Percentiles rank a stretch among this genome's conserved stretches.
These are phyloP conservation scores for Megaceryle maxima DNA, from an alignment of 2,113 vertebrate genomes.

Conservation along the genomic window DNA sequence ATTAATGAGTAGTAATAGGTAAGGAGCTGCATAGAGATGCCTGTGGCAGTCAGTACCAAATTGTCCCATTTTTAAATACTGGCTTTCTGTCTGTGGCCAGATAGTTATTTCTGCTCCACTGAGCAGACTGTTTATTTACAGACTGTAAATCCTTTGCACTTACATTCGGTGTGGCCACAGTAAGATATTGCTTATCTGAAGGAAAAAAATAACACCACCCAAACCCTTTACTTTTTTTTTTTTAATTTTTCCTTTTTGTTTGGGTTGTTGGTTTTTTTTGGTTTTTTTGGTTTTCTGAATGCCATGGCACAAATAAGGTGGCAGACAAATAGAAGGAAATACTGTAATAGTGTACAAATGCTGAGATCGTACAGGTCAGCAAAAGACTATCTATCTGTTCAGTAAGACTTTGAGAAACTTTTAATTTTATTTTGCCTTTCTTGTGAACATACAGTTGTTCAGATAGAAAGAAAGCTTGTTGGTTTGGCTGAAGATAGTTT, in stretches of 20 bases:
- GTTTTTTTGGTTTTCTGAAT: not conserved
- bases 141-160: constrained; percentile 57
- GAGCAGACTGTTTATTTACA: constrained; percentile 63
- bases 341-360: not conserved
- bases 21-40: constrained; percentile 50
- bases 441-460: not conserved
- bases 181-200: constrained; percentile 14
- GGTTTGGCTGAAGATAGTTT: not conserved
- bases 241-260: too few relatives aligned
- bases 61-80: constrained; percentile 66
- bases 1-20: constrained; percentile 36
- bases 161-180: constrained; percentile 11
- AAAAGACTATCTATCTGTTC: constrained; percentile 17
- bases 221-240: not conserved
- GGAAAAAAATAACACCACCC: not conserved
- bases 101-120: constrained; percentile 58
- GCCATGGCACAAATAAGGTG: not conserved
- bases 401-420: not conserved
- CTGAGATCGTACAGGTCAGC: not conserved
- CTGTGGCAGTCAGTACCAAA: not conserved
- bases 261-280: not conserved
- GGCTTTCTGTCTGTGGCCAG: constrained; percentile 65
- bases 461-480: not conserved
- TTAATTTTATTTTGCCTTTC: not conserved
- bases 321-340: not conserved